Conservation (phyloP, 2,113 vertebrate genomes). For the Numida meleagris region DNA sequence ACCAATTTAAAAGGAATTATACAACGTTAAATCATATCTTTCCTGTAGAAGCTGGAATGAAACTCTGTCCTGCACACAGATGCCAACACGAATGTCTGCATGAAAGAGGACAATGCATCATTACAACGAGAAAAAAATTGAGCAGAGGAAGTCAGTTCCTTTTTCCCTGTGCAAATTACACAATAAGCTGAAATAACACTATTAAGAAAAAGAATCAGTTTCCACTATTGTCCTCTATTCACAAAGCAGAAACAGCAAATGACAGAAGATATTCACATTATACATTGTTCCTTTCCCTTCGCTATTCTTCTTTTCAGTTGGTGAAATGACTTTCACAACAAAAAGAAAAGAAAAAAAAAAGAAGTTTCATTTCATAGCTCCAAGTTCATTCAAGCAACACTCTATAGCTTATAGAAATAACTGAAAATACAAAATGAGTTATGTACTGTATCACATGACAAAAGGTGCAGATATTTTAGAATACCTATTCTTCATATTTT, state of each 20-base stretch:
- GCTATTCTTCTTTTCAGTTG: neutral
- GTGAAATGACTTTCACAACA: neutral
- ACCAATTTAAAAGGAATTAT: constrained; percentile 34
- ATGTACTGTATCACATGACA: neutral
- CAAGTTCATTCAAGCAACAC: neutral
- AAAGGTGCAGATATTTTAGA: neutral
- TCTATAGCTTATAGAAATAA: neutral
- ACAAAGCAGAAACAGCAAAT: neutral
- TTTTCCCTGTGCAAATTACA: neutral
- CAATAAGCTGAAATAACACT: neutral
- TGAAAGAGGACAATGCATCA: neutral
- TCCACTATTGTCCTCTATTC: neutral
- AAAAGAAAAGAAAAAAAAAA: neutral
- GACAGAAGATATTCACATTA: neutral
- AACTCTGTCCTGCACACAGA: neutral
- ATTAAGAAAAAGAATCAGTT: neutral
- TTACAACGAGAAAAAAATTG: neutral
- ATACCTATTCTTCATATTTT: neutral
- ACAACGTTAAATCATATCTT: neutral
- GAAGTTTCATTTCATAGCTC: neutral
- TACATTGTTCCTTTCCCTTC: neutral
- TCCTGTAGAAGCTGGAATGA: neutral
- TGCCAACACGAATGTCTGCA: neutral
- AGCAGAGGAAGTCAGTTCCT: neutral
- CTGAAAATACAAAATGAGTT: neutral